These are phyloP conservation scores for Cyprinodon variegatus DNA, from an alignment of 2,113 vertebrate species.

Conservation along the genomic window DNA sequence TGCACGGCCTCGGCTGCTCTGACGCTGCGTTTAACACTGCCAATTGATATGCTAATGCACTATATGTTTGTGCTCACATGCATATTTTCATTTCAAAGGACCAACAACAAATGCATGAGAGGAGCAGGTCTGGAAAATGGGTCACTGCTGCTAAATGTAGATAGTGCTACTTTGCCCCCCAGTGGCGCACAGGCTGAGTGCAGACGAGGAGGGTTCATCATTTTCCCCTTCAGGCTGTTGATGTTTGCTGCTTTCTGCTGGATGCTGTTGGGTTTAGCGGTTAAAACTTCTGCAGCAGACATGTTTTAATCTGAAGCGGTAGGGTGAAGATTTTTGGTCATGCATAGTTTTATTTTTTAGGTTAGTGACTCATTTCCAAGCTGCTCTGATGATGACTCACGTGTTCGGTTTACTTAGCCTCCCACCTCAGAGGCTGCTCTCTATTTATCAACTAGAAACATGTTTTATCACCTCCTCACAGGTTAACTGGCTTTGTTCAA, in stretches of 20 bases:
- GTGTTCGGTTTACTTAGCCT: slow-evolving; percentile 35
- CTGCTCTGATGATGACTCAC: slow-evolving; percentile 55
- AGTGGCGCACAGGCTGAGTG: slow-evolving; percentile 75
- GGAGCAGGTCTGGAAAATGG: slow-evolving; percentile 76
- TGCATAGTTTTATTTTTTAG: slow-evolving; percentile 15
- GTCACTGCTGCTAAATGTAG: slow-evolving; percentile 75
- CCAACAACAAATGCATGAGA: slow-evolving; percentile 67
- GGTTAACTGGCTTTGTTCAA: slow-evolving; percentile 19
- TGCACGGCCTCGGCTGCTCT: slow-evolving; percentile 43
- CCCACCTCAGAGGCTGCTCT: slow-evolving; percentile 33
- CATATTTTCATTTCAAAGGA: slow-evolving; percentile 72
- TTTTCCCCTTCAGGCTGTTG: slow-evolving; percentile 65
- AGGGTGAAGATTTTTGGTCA: slow-evolving; percentile 4
- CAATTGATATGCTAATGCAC: slow-evolving; percentile 68
- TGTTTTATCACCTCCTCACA: slow-evolving; percentile 14
- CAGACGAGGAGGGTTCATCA: slow-evolving; percentile 52
- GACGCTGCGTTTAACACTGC: slow-evolving; percentile 37
- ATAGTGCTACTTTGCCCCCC: slow-evolving; percentile 82
- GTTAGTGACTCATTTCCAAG: slow-evolving; percentile 56
- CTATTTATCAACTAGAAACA: slow-evolving; percentile 4
- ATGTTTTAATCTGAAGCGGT: slow-evolving; percentile 7
- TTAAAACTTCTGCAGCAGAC: slow-evolving; percentile 39
- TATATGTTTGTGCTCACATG: slow-evolving; percentile 67
- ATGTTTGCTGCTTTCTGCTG: slow-evolving; percentile 33
- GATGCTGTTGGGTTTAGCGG: slow-evolving; percentile 14